These are phyloP conservation scores for Hippocampus kuda DNA, from an alignment of 2,797 vertebrate species.

Conservation along the genomic window DNA sequence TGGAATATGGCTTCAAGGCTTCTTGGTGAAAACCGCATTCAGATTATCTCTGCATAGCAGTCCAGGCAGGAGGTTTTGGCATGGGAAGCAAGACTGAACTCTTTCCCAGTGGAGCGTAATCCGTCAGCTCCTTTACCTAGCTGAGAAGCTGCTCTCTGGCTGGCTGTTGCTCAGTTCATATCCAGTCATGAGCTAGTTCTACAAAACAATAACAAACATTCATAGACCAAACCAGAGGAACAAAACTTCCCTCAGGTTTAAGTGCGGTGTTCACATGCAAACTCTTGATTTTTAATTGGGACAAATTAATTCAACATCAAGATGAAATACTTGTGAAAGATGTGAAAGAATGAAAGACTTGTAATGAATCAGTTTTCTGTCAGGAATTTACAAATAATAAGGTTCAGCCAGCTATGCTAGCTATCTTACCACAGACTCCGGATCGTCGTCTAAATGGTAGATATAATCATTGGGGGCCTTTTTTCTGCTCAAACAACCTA, in stretches of 20 bases:
- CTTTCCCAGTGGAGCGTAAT: conserved; percentile 35
- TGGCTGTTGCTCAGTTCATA: conserved; percentile 16
- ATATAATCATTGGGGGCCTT: conserved; percentile 45
- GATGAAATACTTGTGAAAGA: conserved; percentile 28
- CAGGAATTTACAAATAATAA: conserved; percentile 10
- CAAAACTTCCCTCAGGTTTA: conserved; percentile 22
- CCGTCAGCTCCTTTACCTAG: conserved; percentile 41
- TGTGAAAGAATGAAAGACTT: too few species aligned
- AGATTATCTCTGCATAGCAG: conserved; percentile 30
- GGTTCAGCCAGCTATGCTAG: conserved; percentile 43
- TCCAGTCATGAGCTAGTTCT: conserved; percentile 12
- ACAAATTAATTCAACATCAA: conserved; percentile 37
- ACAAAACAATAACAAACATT: conserved; percentile 15
- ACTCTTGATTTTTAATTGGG: conserved; percentile 22
- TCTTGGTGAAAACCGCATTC: conserved; percentile 6
- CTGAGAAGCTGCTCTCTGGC: conserved; percentile 28
- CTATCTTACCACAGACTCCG: conserved; percentile 31
- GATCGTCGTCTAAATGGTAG: conserved; percentile 26
- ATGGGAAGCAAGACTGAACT: conserved; percentile 38
- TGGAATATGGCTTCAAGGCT: neutral
- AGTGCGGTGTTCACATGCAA: conserved; percentile 7
- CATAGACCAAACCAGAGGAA: conserved; percentile 19
- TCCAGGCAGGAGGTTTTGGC: conserved; percentile 12
- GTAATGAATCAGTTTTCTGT: neutral
- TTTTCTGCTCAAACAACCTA: conserved; percentile 47